phyloP scores from a whole-genome alignment of 2,888 invertebrate genomes.

The Hofmannophila pseudospretella region DNA sequence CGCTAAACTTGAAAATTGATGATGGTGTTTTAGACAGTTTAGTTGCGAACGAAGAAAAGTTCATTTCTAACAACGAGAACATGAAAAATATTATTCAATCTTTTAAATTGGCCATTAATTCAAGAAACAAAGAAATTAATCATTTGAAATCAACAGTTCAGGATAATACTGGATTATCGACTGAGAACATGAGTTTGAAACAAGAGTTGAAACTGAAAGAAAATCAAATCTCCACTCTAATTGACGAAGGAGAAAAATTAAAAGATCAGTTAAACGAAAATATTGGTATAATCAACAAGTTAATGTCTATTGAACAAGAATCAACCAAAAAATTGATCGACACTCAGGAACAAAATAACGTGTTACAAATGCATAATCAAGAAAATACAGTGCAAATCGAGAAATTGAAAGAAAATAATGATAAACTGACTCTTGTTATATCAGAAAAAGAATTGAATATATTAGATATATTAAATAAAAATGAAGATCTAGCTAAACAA shows the following conservation, averaged over 20 bases:
- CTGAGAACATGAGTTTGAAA: conserved; percentile 16
- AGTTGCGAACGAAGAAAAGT: conserved; percentile 52
- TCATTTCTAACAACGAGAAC: conserved; percentile 61
- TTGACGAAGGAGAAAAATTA: conserved; percentile 27
- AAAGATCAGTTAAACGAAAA: conserved; percentile 31
- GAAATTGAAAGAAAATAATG: conserved; percentile 29
- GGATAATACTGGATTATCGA: conserved; percentile 11
- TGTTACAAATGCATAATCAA: conserved; percentile 24
- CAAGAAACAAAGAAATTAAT: conserved; percentile 45
- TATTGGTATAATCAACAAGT: conserved; percentile 28
- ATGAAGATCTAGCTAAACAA: conserved; percentile 25
- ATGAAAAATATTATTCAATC: conserved; percentile 54
- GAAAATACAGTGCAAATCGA: conserved; percentile 22
- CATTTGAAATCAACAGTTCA: conserved; percentile 31
- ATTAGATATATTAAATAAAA: conserved; percentile 21
- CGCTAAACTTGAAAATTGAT: conserved; percentile 26
- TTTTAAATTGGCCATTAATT: conserved; percentile 42
- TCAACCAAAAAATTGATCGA: conserved; percentile 27
- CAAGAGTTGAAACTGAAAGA: conserved; percentile 31
- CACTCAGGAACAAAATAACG: conserved; percentile 21
- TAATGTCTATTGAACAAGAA: conserved; percentile 32
- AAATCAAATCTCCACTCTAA: conserved; percentile 29
- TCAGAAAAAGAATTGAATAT: conserved; percentile 18
- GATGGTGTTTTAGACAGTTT: conserved; percentile 44
- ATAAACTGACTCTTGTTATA: conserved; percentile 20